A percentile compares a stretch with the other conserved stretches of the same genome.
These are phyloP conservation scores for Ceryle rudis DNA, from an alignment of 2,797 vertebrate genomes.

Conservation along the genomic window DNA sequence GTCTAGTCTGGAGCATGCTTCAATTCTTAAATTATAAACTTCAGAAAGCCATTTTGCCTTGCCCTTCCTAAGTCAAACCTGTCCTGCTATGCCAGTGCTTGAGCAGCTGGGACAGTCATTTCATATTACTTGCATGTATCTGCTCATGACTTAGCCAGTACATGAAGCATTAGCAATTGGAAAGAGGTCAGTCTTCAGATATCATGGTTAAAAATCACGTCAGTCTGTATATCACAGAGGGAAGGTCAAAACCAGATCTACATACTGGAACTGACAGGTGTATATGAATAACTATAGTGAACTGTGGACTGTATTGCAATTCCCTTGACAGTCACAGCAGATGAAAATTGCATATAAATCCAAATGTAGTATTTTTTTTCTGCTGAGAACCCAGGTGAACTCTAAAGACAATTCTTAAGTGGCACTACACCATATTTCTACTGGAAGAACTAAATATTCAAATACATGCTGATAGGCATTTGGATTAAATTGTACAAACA, in stretches of 20 bases:
- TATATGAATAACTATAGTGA: background rate
- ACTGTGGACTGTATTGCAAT: background rate
- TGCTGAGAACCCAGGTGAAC: background rate
- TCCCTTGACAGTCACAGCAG: background rate
- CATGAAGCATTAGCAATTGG: background rate
- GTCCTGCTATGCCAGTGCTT: background rate
- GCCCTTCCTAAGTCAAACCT: background rate
- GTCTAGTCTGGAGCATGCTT: background rate
- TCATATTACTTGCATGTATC: slow-evolving; percentile 10
- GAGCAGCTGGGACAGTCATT: slow-evolving; percentile 44
- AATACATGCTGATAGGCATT: background rate
- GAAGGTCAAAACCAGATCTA: background rate
- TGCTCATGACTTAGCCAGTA: background rate
- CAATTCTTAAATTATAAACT: background rate
- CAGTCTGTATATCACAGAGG: background rate
- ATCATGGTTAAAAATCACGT: background rate
- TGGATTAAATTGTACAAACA: background rate
- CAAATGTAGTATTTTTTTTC: background rate
- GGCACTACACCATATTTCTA: background rate
- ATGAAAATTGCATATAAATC: background rate
- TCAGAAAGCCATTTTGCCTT: background rate
- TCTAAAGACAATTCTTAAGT: background rate
- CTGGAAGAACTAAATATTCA: background rate
- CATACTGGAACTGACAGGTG: background rate
- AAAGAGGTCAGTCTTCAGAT: background rate